Conservation (phyloP, 2,888 invertebrate species). For the Limulus polyphemus region DNA sequence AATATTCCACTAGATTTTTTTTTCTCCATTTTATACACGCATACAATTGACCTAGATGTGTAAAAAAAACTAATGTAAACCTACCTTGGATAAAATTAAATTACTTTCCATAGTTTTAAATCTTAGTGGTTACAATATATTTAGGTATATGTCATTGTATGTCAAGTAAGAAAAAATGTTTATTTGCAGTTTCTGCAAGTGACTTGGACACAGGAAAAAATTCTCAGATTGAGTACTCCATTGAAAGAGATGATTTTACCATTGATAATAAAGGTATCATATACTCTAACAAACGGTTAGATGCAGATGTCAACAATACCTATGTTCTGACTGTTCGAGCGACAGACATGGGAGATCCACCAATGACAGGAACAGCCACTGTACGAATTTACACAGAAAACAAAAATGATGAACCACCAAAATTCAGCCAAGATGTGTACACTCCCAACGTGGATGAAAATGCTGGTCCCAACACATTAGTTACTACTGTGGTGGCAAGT, state of each 20-base stretch:
- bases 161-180: too few relatives aligned
- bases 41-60: too few relatives aligned
- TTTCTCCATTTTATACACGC: too few relatives aligned
- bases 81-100: too few relatives aligned
- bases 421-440: conserved; percentile 90
- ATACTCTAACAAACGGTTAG: conserved; percentile 79
- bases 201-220: conserved; percentile 90
- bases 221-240: conserved; percentile 83
- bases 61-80: too few relatives aligned
- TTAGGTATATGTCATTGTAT: too few relatives aligned
- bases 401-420: conserved; percentile 94
- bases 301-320: conserved; percentile 91
- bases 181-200: conserved; percentile 61
- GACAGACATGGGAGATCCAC: conserved; percentile 85
- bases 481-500: conserved; percentile 91
- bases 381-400: conserved; percentile 94
- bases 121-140: too few relatives aligned
- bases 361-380: conserved; percentile 82
- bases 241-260: conserved; percentile 85
- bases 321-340: conserved; percentile 90
- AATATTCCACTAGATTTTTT: too few relatives aligned
- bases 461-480: conserved; percentile 84
- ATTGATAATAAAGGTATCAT: conserved; percentile 87
- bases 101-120: too few relatives aligned
- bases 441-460: conserved; percentile 93